Percentiles rank a stretch among this genome's conserved stretches.
Evolutionary conservation across 1,140 invertebrate genomes (phyloP).

Genomic region (Lerema accius): DNA sequence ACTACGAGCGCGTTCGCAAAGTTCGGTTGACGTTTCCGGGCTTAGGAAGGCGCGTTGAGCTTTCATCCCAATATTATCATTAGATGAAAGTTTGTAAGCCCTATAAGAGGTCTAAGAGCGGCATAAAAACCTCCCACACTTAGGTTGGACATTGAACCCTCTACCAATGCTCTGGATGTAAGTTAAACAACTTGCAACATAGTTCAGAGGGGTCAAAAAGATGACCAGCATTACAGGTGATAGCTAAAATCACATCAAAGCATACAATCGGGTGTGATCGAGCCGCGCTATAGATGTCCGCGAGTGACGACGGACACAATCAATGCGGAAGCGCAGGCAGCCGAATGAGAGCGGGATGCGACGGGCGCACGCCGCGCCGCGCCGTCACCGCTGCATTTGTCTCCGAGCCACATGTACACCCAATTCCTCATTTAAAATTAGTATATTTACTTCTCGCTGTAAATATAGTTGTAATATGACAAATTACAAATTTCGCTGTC

Average conservation of each 20-base stretch:
- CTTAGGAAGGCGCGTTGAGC: no score
- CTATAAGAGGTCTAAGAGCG: no score
- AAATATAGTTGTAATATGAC: constrained; percentile 5
- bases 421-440: constrained; percentile 54
- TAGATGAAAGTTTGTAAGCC: no score
- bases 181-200: no score
- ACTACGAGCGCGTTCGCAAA: no score
- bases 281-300: constrained; percentile 64
- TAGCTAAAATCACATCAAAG: constrained; percentile 8
- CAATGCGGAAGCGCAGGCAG: constrained; percentile 72
- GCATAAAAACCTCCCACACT: no score
- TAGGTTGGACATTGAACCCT: no score
- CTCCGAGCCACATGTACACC: constrained; percentile 51
- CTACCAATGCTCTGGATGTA: no score
- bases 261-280: constrained; percentile 17
- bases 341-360: constrained; percentile 72
- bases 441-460: constrained; percentile 37
- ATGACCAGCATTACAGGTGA: no score
- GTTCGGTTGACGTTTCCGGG: no score
- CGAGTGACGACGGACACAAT: constrained; percentile 61
- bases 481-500: neutral
- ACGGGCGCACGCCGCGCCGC: constrained; percentile 50
- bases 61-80: no score
- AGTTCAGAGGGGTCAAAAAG: no score
- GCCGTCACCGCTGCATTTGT: constrained; percentile 73